Base-by-base conservation (phyloP, 2,888 invertebrate species). In the Heliconius hortense region DNA sequence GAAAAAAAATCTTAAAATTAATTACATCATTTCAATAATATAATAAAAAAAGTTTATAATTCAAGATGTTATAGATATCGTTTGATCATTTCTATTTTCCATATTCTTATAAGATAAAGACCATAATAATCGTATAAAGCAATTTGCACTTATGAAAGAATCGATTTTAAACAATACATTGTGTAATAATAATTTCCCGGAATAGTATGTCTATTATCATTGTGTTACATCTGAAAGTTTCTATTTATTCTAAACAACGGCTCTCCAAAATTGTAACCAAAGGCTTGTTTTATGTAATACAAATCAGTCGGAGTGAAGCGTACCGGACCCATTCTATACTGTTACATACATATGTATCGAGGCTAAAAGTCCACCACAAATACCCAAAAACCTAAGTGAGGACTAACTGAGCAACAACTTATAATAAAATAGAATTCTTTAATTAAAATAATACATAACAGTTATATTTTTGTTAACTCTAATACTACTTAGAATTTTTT, bases 171-270 rank as follows among this genome's bases (percentile, higher is more conserved):
- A 76, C 73, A 77, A 78, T 77, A 67, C 72, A 75, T 79, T 79
- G 72, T 73, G 73, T 72, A 79, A 76, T 66, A 70, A 75, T 77
- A 76, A 76, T 78, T 76, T 78, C 74, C 76, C 73, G 77, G 77
- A 78, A 79, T 74, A 70, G 67, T 76, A 77, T 73, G 63, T 76
- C 76, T 75, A 73, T 77, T 79, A 80, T 79, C 80, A 66, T 71
- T 60, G 71, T 77, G 73, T 74, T 77, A 77, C 76, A 79, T 79
- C 80, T 80, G 76, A 78, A 79, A 80, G 80, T 78, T 75, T 76
- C 74, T 76, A 75, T 76, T 79, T 76, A 76, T 76, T 79, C 77
- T 76, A 68, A 74, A 75, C 72, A 76, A 79, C 76, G 39, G 72
- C 73, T 75, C 74, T 31, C 79, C 77, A 63, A 78, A 77, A 78